Conservation (phyloP, 1,140 invertebrate species). For the Temnothorax longispinosus region DNA sequence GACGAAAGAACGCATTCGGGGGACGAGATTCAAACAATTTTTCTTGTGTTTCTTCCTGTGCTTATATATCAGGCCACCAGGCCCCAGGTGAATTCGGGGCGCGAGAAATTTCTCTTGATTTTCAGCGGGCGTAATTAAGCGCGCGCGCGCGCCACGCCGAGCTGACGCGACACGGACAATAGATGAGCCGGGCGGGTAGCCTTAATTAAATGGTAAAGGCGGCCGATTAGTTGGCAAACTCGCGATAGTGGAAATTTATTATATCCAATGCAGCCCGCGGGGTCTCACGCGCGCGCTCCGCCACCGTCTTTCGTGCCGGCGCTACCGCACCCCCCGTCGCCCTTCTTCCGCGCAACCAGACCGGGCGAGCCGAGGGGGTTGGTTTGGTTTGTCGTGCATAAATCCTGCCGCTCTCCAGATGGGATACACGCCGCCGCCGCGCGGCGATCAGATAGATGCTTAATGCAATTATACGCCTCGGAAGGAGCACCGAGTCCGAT, state of each 20-base stretch:
- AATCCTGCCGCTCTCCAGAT: constrained; percentile 48
- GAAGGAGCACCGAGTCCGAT: constrained; percentile 23
- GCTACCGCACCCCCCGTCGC: not conserved
- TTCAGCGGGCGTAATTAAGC: constrained; percentile 56
- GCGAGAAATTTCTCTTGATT: constrained; percentile 56
- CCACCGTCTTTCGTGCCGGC: constrained; percentile 24
- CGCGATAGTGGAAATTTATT: constrained; percentile 61
- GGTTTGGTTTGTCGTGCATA: constrained; percentile 47
- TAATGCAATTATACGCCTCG: constrained; percentile 57
- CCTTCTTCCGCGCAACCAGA: not conserved
- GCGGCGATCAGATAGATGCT: constrained; percentile 55
- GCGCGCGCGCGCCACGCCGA: constrained; percentile 28
- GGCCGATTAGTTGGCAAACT: constrained; percentile 72
- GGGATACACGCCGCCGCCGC: constrained; percentile 24
- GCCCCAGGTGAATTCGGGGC: constrained; percentile 13
- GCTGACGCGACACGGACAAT: constrained; percentile 65
- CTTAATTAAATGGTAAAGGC: constrained; percentile 74
- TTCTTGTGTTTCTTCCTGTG: not conserved
- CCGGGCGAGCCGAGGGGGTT: not conserved
- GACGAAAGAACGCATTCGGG: not conserved
- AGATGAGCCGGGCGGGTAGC: constrained; percentile 56
- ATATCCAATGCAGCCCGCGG: constrained; percentile 49
- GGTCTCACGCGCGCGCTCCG: constrained; percentile 3
- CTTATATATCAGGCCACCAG: not conserved
- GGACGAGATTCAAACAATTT: not conserved